Evolutionary conservation across 2,797 vertebrate species (phyloP), one percentile per base, ranked within the genome.

Genomic region (Miichthys miiuy): DNA sequence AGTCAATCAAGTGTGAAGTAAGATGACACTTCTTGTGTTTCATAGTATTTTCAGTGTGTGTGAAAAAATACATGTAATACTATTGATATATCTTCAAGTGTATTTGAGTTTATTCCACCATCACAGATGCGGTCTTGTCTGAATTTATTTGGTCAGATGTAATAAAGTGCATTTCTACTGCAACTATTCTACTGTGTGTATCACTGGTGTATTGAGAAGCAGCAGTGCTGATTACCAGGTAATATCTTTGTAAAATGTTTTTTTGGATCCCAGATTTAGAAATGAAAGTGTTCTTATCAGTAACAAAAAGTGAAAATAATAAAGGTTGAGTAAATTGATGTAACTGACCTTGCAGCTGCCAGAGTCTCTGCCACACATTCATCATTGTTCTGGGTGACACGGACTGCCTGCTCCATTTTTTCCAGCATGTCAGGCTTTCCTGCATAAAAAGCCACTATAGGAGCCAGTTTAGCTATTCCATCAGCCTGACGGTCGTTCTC

Each of bases 381-480:
- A 27, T 96, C 94, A 18, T 92, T 92, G 90, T 94, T 94, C 87
- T 96, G 95, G 6, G 95, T 96, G 87, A 96, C 91, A 1, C 95
- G 93, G 54, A 72, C 54, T 0, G 93, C 94, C 42, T 87, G 87
- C 72, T 96, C 94, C 4, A 94, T 94, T 67, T 87, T 94, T 17
- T 94, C 92, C 82, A 96, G 76, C 94, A 96, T 92, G 44, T 95
- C 91, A 0, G 92, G 87, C 44, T 94, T 91, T 58, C 95, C 95
- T 5, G 94, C 94, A 56, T 96, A 96, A 80, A 90, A 90, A 23
- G 93, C 94, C 80, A 96, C 94, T 9, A 96, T 23, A 2, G 95
- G 94, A 75, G 94, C 95, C 75, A 96, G 38, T 79, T 94, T 96
- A 74, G 95, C 58, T 14, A 96, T 90, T 55, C 95, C 95, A 80